Evolutionary conservation across 2,113 vertebrate genomes (phyloP).

Genomic region (Nettapus auritus): DNA sequence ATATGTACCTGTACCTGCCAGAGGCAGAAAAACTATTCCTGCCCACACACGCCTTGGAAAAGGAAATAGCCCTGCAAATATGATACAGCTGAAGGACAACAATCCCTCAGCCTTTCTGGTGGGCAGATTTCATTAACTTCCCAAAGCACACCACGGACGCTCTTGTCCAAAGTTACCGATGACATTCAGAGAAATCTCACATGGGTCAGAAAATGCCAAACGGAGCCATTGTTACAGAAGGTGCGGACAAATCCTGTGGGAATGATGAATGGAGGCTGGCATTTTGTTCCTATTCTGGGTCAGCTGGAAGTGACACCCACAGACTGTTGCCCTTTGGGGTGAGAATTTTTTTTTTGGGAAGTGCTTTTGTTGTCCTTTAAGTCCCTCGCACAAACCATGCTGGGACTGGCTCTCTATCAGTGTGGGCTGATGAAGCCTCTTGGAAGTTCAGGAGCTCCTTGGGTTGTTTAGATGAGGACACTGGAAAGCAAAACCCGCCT

Average conservation of each 20-base stretch:
- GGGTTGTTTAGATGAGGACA: not conserved
- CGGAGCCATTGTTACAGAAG: not conserved
- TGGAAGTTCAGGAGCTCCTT: not conserved
- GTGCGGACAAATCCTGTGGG: not conserved
- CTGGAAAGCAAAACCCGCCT: not conserved
- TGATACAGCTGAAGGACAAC: constrained; percentile 22
- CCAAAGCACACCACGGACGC: not conserved
- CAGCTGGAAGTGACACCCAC: not conserved
- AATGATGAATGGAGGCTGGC: not conserved
- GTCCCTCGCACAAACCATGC: accelerated
- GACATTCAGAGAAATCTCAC: not conserved
- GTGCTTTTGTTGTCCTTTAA: not conserved
- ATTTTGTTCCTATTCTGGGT: not conserved
- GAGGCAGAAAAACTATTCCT: not conserved
- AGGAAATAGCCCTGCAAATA: constrained; percentile 23
- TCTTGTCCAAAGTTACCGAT: not conserved
- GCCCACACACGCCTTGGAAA: not conserved
- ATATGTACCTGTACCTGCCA: not conserved
- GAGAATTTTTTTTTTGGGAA: not conserved
- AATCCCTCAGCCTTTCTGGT: not conserved
- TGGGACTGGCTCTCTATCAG: not conserved
- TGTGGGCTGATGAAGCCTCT: not conserved
- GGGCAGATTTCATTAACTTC: constrained; percentile 37
- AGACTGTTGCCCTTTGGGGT: not conserved
- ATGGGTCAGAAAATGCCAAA: not conserved